Evolutionary conservation across 1,140 invertebrate genomes (phyloP).

Genomic region (Ooceraea biroi): DNA sequence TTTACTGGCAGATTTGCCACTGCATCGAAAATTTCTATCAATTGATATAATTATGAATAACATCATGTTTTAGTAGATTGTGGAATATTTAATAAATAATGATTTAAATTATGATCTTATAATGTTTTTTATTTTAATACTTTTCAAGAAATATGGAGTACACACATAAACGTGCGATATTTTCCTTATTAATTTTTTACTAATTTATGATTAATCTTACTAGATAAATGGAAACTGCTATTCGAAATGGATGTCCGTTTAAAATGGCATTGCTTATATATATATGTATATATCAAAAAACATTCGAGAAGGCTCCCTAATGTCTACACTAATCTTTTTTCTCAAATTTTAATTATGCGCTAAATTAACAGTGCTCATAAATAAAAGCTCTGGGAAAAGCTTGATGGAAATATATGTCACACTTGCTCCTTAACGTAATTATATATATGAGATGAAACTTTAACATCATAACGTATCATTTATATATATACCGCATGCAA

Average conservation of each 20-base stretch:
- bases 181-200: conserved; percentile 11
- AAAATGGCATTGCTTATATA: not conserved
- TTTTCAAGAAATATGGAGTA: not conserved
- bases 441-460: conserved; percentile 9
- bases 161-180: conserved; percentile 25
- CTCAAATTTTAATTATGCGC: conserved; percentile 19
- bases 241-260: not conserved
- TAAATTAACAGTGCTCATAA: conserved; percentile 10
- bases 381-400: conserved; percentile 51
- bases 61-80: not conserved
- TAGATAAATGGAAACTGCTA: not conserved
- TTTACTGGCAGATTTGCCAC: not conserved
- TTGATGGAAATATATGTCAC: conserved; percentile 40
- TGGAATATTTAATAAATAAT: conserved; percentile 7
- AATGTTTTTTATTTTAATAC: conserved; percentile 28
- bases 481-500: not conserved
- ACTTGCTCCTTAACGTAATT: not conserved
- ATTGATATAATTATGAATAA: conserved; percentile 7
- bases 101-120: not conserved
- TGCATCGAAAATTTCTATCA: conserved; percentile 5
- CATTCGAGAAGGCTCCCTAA: conserved; percentile 42
- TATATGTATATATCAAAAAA: conserved; percentile 7
- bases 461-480: conserved; percentile 35
- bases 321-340: conserved; percentile 12
- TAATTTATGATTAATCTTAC: not conserved